Percentiles rank a stretch among this genome's conserved stretches.
These are phyloP conservation scores for Tetragonisca angustula DNA, from an alignment of 2,888 invertebrate genomes.

Conservation along the genomic window DNA sequence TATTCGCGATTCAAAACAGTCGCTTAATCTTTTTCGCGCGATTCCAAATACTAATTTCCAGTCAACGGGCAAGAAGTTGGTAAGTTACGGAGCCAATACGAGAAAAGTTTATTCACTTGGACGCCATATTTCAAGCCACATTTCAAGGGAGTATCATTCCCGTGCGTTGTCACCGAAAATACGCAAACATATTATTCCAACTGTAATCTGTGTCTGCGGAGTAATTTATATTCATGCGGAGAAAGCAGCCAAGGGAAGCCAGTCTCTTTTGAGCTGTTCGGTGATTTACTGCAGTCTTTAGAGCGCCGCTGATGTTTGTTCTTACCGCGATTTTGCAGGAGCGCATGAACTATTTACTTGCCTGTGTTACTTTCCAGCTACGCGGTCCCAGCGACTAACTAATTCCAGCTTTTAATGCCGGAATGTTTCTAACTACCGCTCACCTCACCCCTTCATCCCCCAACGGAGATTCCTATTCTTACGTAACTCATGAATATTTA, in stretches of 20 bases:
- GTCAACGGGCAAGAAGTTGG: neutral
- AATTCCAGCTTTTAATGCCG: constrained; percentile 55
- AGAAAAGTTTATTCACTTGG: constrained; percentile 21
- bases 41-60: neutral
- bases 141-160: neutral
- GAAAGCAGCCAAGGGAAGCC: constrained; percentile 20
- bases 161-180: constrained; percentile 25
- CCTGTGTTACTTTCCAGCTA: constrained; percentile 26
- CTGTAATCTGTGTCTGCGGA: constrained; percentile 16
- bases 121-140: neutral
- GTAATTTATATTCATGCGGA: constrained; percentile 54
- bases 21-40: neutral
- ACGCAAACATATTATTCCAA: constrained; percentile 35
- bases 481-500: constrained; percentile 53
- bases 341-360: constrained; percentile 37
- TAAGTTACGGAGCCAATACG: neutral
- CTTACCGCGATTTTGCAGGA: constrained; percentile 46
- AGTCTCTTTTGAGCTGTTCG: constrained; percentile 40
- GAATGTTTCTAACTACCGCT: constrained; percentile 54
- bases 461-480: constrained; percentile 46
- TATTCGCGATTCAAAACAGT: neutral
- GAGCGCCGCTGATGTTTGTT: constrained; percentile 47
- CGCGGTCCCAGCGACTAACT: constrained; percentile 33
- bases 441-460: constrained; percentile 4
- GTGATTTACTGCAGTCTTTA: constrained; percentile 45